Conservation (phyloP, 2,797 vertebrate species). For the Pangasius sanitwongsei region DNA sequence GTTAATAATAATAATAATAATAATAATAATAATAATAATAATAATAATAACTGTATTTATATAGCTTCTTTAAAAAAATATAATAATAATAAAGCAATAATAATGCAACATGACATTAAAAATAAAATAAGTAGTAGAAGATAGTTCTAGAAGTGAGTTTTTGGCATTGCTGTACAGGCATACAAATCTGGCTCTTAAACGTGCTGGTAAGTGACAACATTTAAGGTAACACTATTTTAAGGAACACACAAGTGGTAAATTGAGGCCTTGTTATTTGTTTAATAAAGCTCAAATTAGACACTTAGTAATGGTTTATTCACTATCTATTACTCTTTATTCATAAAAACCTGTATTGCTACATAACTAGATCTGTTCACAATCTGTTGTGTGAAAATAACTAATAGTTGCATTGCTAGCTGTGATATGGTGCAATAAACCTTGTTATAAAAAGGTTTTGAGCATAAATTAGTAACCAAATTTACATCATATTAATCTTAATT, state of each 20-base stretch:
- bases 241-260: not conserved
- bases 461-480: not conserved
- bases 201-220: not conserved
- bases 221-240: not conserved
- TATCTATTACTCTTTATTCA: not conserved
- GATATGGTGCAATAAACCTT: not conserved
- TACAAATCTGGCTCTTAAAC: not conserved
- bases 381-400: not conserved
- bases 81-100: not conserved
- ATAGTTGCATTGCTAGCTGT: not conserved
- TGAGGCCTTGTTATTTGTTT: not conserved
- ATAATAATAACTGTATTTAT: not conserved
- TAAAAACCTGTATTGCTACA: not conserved
- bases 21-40: not conserved
- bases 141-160: not conserved
- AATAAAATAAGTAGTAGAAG: not conserved
- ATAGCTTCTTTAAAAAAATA: no score
- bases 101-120: not conserved
- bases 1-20: not conserved
- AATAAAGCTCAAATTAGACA: not conserved
- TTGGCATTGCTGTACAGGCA: not conserved
- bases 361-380: not conserved
- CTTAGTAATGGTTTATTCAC: not conserved
- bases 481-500: not conserved
- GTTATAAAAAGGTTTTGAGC: not conserved